phyloP scores from a whole-genome alignment of 2,797 vertebrate genomes.

The Lycodopsis pacificus region DNA sequence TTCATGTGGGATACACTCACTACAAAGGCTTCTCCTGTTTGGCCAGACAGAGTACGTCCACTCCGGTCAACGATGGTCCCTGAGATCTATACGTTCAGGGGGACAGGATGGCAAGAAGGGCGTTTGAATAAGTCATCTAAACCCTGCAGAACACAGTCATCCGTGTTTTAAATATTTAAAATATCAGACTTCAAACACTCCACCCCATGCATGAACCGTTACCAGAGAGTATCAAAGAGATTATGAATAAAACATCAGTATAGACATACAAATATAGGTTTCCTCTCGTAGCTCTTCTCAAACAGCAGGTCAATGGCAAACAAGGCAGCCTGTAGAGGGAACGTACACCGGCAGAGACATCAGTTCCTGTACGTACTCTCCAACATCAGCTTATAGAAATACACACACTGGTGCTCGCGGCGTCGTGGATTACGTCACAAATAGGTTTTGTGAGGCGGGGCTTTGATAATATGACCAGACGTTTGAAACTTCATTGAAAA shows the following conservation, averaged over 20 bases:
- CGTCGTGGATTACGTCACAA: too few species aligned
- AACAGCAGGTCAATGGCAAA: constrained; percentile 93
- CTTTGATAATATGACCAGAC: too few species aligned
- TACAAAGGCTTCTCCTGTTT: constrained; percentile 96
- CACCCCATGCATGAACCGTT: background rate
- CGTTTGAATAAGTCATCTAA: background rate
- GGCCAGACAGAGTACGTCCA: constrained; percentile 95
- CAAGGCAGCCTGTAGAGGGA: constrained; percentile 89
- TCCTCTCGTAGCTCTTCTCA: constrained; percentile 87
- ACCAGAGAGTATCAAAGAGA: background rate
- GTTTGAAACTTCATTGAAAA: too few species aligned
- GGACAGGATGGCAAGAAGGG: background rate
- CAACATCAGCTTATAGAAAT: background rate
- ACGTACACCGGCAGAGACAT: background rate
- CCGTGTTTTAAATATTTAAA: background rate
- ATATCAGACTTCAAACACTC: background rate
- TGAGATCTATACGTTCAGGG: constrained; percentile 85
- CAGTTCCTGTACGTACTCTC: background rate
- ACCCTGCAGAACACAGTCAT: background rate
- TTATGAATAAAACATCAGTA: background rate
- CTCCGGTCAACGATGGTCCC: constrained; percentile 98
- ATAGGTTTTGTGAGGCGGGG: too few species aligned
- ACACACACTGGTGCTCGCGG: too few species aligned
- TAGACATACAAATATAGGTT: constrained; percentile 92
- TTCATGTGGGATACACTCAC: constrained; percentile 92